phyloP scores from a whole-genome alignment of 64 coral and sea anemone genomes.

The Hydrozoanthus tunicans region DNA sequence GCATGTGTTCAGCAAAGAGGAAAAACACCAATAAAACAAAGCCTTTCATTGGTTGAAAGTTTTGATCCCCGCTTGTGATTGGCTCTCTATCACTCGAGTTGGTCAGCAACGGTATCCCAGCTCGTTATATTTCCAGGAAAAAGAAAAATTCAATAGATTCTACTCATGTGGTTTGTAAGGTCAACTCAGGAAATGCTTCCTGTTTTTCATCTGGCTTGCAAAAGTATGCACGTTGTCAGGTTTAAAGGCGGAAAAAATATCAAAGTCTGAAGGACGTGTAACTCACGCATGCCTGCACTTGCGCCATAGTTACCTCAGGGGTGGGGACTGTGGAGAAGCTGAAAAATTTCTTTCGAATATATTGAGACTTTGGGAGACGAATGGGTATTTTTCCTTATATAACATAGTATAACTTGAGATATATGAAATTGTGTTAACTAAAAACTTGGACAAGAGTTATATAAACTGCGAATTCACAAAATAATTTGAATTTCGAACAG shows the following conservation, averaged over 20 bases:
- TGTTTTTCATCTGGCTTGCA: constrained; percentile 10
- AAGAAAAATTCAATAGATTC: background rate
- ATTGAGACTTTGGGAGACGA: too few relatives aligned
- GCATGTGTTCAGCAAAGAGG: constrained; percentile 27
- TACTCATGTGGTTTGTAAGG: background rate
- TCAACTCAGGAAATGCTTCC: constrained; percentile 9
- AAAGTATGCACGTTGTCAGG: background rate
- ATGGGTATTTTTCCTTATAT: too few relatives aligned
- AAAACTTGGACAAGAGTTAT: too few relatives aligned
- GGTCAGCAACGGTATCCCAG: background rate
- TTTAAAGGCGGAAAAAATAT: background rate
- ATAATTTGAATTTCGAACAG: background rate
- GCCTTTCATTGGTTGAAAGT: constrained; percentile 21
- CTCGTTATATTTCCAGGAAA: constrained; percentile 28
- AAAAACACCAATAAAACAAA: constrained; percentile 26
- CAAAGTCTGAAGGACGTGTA: background rate
- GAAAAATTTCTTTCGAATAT: too few relatives aligned
- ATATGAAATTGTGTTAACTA: too few relatives aligned
- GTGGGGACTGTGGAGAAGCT: too few relatives aligned
- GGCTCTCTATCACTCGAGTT: background rate
- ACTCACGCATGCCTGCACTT: background rate
- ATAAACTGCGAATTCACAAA: too few relatives aligned
- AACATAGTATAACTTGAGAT: too few relatives aligned
- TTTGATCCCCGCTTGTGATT: constrained; percentile 4
- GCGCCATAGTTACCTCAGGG: too few relatives aligned